phyloP scores from a whole-genome alignment of 2,113 vertebrate genomes.

The Boleophthalmus pectinirostris region DNA sequence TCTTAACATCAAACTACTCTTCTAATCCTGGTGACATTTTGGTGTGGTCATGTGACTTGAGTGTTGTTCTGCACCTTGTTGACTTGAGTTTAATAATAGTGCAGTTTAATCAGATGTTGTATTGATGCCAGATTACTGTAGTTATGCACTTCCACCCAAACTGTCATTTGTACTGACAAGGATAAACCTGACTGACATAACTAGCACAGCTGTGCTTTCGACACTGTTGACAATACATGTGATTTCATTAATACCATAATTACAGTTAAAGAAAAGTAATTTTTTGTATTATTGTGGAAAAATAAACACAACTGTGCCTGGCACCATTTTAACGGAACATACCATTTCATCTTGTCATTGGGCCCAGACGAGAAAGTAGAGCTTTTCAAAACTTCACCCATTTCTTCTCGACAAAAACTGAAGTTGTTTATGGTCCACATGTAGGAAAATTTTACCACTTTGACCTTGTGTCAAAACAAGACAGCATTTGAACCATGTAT shows the following conservation, averaged over 20 bases:
- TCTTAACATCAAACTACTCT: too few species aligned
- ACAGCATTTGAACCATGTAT: not conserved
- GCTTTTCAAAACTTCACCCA: conserved; percentile 99
- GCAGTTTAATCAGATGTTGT: not conserved
- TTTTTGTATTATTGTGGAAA: not conserved
- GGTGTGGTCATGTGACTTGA: not conserved
- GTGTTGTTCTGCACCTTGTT: not conserved
- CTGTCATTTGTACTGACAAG: not conserved
- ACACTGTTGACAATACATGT: not conserved
- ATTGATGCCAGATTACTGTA: not conserved
- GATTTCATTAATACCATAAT: not conserved
- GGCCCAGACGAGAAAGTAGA: conserved; percentile 98
- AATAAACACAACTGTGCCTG: not conserved
- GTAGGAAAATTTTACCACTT: conserved; percentile 99
- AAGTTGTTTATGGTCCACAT: conserved; percentile 99
- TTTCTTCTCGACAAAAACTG: conserved; percentile 98
- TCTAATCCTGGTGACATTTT: not conserved
- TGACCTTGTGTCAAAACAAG: conserved; percentile 81
- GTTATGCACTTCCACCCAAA: conserved; percentile 1
- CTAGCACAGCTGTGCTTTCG: not conserved
- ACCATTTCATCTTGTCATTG: conserved; percentile 99
- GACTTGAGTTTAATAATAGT: not conserved
- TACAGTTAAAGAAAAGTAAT: not conserved
- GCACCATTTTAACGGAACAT: conserved; percentile 28
- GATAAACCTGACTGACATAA: not conserved